Percentiles rank a stretch among this genome's conserved stretches.
Conservation (phyloP, 2,113 vertebrate genomes). For the Heliornis fulica region DNA sequence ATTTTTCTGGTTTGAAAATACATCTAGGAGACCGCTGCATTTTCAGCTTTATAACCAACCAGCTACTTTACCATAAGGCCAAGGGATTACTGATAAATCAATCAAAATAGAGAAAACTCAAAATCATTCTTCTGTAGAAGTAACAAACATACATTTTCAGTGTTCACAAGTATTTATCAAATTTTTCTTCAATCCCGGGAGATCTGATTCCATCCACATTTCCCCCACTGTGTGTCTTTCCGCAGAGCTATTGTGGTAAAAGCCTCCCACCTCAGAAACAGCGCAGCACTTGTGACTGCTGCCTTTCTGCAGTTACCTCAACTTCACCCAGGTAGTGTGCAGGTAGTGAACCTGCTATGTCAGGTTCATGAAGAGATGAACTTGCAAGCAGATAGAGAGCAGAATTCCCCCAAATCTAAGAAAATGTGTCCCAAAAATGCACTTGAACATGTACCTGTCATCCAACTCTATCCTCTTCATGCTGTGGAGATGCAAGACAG, state of each 20-base stretch:
- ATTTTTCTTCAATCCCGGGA: background rate
- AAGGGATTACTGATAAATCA: background rate
- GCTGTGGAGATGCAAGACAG: conserved; percentile 97
- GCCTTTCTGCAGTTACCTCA: background rate
- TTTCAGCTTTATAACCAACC: background rate
- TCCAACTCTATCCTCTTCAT: conserved; percentile 97
- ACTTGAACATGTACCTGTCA: conserved; percentile 83
- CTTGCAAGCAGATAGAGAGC: background rate
- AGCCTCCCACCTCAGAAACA: background rate
- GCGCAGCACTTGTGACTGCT: background rate
- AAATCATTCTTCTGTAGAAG: background rate
- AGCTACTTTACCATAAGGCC: background rate
- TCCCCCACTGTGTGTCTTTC: background rate
- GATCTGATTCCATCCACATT: background rate
- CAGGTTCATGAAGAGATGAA: background rate
- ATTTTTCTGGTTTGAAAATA: background rate
- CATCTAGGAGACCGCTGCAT: background rate
- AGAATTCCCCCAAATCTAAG: background rate
- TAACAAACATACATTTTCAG: background rate
- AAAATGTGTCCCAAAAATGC: fast-evolving
- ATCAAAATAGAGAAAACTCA: background rate
- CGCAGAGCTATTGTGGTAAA: background rate
- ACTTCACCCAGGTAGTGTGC: background rate
- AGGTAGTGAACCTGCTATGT: background rate
- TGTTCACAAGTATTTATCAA: background rate